Percentiles rank a stretch among this genome's conserved stretches.
Evolutionary conservation across 1,140 invertebrate genomes (phyloP).

Genomic region (Lordiphosa collinella): DNA sequence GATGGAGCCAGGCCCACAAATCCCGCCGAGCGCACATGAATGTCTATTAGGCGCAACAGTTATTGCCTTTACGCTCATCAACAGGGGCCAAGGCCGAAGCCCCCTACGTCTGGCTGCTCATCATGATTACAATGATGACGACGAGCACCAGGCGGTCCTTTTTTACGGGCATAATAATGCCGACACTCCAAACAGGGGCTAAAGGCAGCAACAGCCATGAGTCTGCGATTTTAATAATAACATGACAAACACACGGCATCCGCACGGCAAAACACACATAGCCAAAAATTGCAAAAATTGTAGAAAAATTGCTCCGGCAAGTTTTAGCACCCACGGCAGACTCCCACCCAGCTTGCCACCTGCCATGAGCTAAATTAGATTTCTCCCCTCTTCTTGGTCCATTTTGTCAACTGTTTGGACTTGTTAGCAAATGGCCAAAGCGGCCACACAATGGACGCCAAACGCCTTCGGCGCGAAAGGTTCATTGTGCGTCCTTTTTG

Average conservation of each 20-base stretch:
- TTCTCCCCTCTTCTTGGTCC: conserved; percentile 64
- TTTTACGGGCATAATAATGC: conserved; percentile 54
- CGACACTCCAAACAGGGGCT: conserved; percentile 28
- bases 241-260: conserved; percentile 6
- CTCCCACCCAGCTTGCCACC: conserved; percentile 14
- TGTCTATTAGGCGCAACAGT: conserved; percentile 70
- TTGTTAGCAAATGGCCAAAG: conserved; percentile 63
- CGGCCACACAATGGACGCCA: conserved; percentile 32
- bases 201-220: conserved; percentile 18
- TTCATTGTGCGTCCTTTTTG: conserved; percentile 56
- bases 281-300: conserved; percentile 15
- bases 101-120: conserved; percentile 22
- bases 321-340: conserved; percentile 61
- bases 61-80: conserved; percentile 42
- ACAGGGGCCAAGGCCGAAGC: conserved; percentile 38
- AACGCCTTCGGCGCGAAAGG: conserved; percentile 14
- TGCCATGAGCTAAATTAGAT: conserved; percentile 69
- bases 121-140: conserved; percentile 40
- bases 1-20: conserved; percentile 1
- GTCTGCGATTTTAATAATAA: conserved; percentile 51
- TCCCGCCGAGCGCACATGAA: conserved; percentile 21
- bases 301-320: conserved; percentile 54
- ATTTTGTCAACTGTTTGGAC: conserved; percentile 66
- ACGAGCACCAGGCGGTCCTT: conserved; percentile 50
- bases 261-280: conserved; percentile 21